These are phyloP conservation scores for Lacanobia wlatinum DNA, from an alignment of 2,888 invertebrate genomes.

Conservation along the genomic window DNA sequence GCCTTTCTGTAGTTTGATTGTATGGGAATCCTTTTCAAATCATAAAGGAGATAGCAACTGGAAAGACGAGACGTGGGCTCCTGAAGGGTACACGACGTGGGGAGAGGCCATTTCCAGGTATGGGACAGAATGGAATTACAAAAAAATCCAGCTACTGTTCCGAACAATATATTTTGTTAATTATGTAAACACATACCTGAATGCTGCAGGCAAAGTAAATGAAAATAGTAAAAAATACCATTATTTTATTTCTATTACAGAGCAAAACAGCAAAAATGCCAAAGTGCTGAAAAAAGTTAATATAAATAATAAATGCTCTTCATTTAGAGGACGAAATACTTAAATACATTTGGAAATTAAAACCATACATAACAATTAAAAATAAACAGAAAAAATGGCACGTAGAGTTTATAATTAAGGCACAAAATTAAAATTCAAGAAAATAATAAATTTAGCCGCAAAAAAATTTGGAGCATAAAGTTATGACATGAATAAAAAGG, in stretches of 20 bases:
- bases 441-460: conserved; percentile 39
- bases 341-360: background rate
- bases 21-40: background rate
- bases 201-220: background rate
- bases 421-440: conserved; percentile 35
- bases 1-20: background rate
- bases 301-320: background rate
- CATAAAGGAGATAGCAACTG: no score
- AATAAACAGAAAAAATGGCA: background rate
- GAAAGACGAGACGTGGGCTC: no score
- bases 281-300: background rate
- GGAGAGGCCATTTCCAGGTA: no score
- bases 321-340: background rate
- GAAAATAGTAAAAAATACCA: background rate
- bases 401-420: conserved; percentile 17
- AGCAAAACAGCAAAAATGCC: background rate
- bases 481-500: conserved; percentile 43
- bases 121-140: background rate
- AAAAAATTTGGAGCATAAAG: conserved; percentile 26
- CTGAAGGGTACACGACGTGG: no score
- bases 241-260: background rate
- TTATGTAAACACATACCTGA: no score
- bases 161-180: no score
- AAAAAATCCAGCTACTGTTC: background rate
- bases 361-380: background rate